Conservation (phyloP, 2,113 vertebrate genomes). For the Loxodonta africana region DNA sequence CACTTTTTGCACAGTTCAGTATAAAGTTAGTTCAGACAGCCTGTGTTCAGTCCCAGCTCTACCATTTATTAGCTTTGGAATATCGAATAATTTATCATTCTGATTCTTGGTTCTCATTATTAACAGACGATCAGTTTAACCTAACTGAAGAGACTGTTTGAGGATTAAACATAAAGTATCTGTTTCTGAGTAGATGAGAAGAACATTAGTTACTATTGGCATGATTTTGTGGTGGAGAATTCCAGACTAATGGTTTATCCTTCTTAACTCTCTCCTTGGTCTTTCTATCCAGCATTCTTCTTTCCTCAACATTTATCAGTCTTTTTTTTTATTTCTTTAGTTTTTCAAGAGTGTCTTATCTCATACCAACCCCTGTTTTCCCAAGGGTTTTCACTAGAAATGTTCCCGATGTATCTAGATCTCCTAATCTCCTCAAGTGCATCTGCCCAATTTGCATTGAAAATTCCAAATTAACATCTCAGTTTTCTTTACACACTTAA, state of each 20-base stretch:
- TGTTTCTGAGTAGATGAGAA: not conserved
- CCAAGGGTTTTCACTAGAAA: not conserved
- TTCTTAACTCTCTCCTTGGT: not conserved
- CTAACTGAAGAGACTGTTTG: not conserved
- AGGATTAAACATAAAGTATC: not conserved
- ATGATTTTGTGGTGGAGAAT: not conserved
- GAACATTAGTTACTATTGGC: not conserved
- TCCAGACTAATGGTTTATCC: too few relatives aligned
- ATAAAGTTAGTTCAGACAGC: not conserved
- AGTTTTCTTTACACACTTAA: not conserved
- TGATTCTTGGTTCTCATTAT: not conserved
- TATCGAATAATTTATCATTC: not conserved
- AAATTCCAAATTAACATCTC: not conserved
- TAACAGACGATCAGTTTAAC: not conserved
- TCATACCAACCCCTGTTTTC: accelerated
- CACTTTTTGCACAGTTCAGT: not conserved
- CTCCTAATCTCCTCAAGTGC: not conserved
- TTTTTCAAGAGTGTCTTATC: not conserved
- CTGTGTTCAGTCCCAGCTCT: not conserved
- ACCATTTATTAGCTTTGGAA: not conserved
- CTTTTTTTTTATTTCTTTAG: not conserved
- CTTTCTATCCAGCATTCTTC: not conserved
- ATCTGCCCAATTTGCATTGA: not conserved
- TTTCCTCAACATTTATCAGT: not conserved
- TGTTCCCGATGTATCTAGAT: too few relatives aligned